Evolutionary conservation across 1,140 invertebrate genomes (phyloP).

Genomic region (Acromyrmex charruanus): DNA sequence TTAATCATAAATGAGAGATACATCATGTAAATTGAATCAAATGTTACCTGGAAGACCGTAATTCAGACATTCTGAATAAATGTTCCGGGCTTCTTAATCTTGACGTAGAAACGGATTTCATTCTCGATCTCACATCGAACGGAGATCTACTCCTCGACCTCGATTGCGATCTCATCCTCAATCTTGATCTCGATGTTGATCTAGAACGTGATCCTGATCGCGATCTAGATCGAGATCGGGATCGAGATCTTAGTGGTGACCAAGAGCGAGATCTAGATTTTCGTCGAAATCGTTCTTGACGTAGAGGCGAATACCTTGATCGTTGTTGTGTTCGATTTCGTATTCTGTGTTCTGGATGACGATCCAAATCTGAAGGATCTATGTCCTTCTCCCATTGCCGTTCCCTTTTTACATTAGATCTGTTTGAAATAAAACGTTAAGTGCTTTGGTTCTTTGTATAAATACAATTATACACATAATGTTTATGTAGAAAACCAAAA

Average conservation of each 20-base stretch:
- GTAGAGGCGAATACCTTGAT: constrained; percentile 58
- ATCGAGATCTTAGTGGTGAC: constrained; percentile 69
- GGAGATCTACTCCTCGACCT: constrained; percentile 73
- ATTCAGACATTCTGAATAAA: constrained; percentile 58
- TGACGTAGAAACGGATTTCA: constrained; percentile 70
- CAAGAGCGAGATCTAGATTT: constrained; percentile 72
- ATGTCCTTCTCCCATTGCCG: constrained; percentile 76
- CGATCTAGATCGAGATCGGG: constrained; percentile 65
- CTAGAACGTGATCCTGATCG: constrained; percentile 68
- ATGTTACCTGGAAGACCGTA: constrained; percentile 77
- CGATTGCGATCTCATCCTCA: constrained; percentile 72
- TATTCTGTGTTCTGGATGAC: constrained; percentile 55
- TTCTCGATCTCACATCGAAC: constrained; percentile 72
- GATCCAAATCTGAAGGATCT: constrained; percentile 75
- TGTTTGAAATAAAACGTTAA: constrained; percentile 43
- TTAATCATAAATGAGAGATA: background rate
- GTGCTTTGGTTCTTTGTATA: background rate
- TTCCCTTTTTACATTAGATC: constrained; percentile 68
- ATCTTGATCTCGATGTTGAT: constrained; percentile 74
- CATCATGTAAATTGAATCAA: background rate
- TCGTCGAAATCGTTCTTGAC: constrained; percentile 67
- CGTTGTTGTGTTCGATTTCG: constrained; percentile 68
- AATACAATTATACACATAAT: background rate
- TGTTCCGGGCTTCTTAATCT: constrained; percentile 76
- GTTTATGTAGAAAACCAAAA: background rate